Conservation (phyloP, 2,797 vertebrate genomes). For the Brachyrhaphis roseni region DNA sequence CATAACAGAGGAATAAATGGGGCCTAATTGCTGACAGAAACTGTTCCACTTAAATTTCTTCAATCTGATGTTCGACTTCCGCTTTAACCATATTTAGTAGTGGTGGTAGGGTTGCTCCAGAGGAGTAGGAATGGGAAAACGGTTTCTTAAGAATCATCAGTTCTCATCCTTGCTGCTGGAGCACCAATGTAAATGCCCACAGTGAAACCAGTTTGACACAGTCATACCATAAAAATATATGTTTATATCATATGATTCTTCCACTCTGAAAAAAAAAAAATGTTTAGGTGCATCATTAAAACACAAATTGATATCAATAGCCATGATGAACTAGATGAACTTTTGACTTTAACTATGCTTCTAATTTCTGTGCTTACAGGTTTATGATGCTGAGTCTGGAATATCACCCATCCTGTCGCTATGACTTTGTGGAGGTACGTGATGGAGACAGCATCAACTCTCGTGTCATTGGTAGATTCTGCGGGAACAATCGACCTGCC, state of each 20-base stretch:
- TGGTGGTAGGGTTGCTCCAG: neutral
- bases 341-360: neutral
- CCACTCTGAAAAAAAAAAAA: too few relatives aligned
- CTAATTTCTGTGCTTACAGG: slow-evolving; percentile 65
- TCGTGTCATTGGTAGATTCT: slow-evolving; percentile 90
- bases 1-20: neutral
- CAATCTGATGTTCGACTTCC: neutral
- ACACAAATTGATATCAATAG: neutral
- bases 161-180: neutral
- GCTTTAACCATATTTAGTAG: neutral
- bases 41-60: neutral
- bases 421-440: slow-evolving; percentile 93
- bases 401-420: slow-evolving; percentile 88
- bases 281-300: neutral
- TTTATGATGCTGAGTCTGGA: slow-evolving; percentile 96
- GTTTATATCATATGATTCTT: too few relatives aligned
- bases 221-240: neutral
- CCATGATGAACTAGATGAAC: neutral
- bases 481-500: slow-evolving; percentile 89
- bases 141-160: neutral
- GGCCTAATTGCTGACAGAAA: neutral
- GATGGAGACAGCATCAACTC: slow-evolving; percentile 90
- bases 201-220: neutral
- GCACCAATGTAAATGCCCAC: neutral
- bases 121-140: neutral